Percentiles rank a stretch among this genome's conserved stretches.
phyloP scores from a whole-genome alignment of 2,113 vertebrate genomes.

The Dolichotis patagonum region DNA sequence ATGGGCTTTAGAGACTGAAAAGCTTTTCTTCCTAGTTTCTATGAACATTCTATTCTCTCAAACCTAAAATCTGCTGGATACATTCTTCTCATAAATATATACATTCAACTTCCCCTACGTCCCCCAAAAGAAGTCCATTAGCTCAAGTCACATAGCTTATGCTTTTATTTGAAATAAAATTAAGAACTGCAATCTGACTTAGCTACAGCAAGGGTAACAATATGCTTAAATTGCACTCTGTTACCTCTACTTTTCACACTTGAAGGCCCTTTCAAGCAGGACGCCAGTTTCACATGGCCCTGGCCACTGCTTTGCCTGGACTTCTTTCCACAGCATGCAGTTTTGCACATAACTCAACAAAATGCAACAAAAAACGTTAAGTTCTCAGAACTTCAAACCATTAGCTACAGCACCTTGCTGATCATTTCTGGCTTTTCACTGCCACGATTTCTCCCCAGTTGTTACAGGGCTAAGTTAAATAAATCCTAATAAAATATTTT shows the following conservation, averaged over 20 bases:
- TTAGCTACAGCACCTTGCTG: background rate
- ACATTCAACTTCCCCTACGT: slow-evolving; percentile 66
- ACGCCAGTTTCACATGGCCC: background rate
- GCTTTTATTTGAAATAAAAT: slow-evolving; percentile 63
- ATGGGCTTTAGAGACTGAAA: slow-evolving; percentile 76
- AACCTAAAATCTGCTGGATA: slow-evolving; percentile 64
- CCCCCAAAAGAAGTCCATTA: slow-evolving; percentile 73
- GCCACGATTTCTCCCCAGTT: background rate
- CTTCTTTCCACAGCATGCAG: background rate
- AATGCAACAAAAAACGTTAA: background rate
- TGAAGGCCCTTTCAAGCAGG: background rate
- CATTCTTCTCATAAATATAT: slow-evolving; percentile 77
- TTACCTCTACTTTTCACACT: background rate
- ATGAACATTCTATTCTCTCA: slow-evolving; percentile 71
- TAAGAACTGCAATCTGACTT: background rate
- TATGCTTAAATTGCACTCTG: background rate
- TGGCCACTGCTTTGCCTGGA: background rate
- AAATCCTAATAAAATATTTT: background rate
- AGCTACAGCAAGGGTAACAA: background rate
- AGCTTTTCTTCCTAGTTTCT: slow-evolving; percentile 67
- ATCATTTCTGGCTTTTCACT: background rate
- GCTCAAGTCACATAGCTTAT: slow-evolving; percentile 53
- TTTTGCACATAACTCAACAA: background rate
- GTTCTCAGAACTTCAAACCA: background rate
- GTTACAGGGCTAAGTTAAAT: background rate